A percentile compares a stretch with the other conserved stretches of the same genome.
These are phyloP conservation scores for Cyanistes caeruleus DNA, from an alignment of 2,113 vertebrate species.

Conservation along the genomic window DNA sequence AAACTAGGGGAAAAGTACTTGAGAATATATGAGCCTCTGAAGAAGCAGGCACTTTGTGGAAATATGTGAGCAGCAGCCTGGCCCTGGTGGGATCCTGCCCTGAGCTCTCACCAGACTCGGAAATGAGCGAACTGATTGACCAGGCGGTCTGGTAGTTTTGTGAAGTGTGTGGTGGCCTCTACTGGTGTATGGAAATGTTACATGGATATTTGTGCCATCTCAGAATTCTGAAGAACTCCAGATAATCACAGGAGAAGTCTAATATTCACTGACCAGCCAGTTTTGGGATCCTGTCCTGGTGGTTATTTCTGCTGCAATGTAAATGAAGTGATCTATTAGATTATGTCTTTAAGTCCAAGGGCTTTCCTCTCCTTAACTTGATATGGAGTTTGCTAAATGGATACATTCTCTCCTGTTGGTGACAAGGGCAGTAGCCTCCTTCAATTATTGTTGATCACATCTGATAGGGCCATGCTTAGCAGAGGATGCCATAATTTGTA, in stretches of 20 bases:
- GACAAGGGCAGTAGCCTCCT: not conserved
- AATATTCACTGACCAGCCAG: not conserved
- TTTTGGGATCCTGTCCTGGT: accelerated
- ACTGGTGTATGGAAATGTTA: conserved; percentile 32
- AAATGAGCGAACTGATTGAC: not conserved
- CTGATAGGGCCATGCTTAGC: not conserved
- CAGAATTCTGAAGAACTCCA: not conserved
- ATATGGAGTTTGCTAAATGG: not conserved
- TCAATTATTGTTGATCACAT: not conserved
- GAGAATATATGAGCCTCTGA: not conserved
- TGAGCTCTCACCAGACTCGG: accelerated
- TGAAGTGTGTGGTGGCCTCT: conserved; percentile 76
- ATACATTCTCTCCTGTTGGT: not conserved
- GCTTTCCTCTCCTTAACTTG: not conserved
- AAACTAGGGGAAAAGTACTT: not conserved
- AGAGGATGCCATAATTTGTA: not conserved
- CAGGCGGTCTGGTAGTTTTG: not conserved
- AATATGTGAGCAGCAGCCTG: not conserved
- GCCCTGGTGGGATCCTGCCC: too few relatives aligned
- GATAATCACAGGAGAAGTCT: not conserved
- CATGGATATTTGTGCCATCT: not conserved
- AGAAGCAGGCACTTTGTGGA: not conserved
- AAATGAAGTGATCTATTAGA: not conserved
- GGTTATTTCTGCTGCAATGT: not conserved
- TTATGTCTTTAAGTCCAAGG: not conserved